A percentile compares a stretch with the other conserved stretches of the same genome.
Conservation (phyloP, 2,797 vertebrate species). For the Falco peregrinus region DNA sequence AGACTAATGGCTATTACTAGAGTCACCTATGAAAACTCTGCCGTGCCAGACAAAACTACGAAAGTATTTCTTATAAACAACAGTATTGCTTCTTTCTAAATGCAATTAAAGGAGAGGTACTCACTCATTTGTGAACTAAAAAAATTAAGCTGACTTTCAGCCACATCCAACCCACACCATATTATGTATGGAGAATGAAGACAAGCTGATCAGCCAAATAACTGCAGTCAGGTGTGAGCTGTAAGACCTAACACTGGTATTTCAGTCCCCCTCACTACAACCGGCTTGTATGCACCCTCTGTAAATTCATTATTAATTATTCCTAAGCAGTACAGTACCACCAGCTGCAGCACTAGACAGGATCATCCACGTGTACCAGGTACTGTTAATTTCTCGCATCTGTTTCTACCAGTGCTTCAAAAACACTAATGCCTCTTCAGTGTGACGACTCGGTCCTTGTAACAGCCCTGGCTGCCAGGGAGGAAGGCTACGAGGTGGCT, state of each 20-base stretch:
- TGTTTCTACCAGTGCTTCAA: background rate
- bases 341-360: background rate
- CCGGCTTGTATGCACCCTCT: background rate
- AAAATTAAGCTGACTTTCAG: background rate
- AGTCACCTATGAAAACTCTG: background rate
- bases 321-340: background rate
- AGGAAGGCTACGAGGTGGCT: background rate
- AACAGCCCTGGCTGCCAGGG: background rate
- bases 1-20: background rate
- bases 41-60: background rate
- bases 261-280: background rate
- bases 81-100: background rate
- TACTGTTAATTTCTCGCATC: background rate
- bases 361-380: rapidly evolving
- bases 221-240: background rate
- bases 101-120: background rate
- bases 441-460: background rate
- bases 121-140: background rate
- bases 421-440: background rate
- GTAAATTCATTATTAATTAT: background rate
- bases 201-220: background rate
- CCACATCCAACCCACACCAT: rapidly evolving
- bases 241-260: background rate
- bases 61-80: background rate
- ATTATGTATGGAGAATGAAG: background rate